Percentiles rank a stretch among this genome's conserved stretches.
Conservation (phyloP, 2,888 invertebrate genomes). For the Lithophane leautieri region DNA sequence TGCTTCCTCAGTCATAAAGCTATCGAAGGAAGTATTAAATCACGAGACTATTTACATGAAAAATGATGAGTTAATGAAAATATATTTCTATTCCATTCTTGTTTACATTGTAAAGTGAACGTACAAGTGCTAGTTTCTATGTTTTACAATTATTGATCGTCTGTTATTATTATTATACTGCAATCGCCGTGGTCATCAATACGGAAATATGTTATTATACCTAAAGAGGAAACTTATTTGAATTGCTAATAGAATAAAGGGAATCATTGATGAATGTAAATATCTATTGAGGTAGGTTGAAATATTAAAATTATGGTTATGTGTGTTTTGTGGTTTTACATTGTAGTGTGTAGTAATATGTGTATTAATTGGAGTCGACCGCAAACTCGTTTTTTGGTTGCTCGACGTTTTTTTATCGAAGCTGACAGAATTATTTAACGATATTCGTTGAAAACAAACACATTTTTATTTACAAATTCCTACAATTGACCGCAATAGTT, state of each 20-base stretch:
- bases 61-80: slow-evolving; percentile 65
- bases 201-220: slow-evolving; percentile 60
- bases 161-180: slow-evolving; percentile 51
- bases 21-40: slow-evolving; percentile 59
- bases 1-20: slow-evolving; percentile 58
- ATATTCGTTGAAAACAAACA: not conserved
- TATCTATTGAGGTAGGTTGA: slow-evolving; percentile 53
- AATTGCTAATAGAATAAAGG: slow-evolving; percentile 56
- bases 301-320: slow-evolving; percentile 17
- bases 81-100: slow-evolving; percentile 60
- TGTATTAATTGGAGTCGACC: slow-evolving; percentile 6
- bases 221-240: slow-evolving; percentile 60
- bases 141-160: slow-evolving; percentile 60
- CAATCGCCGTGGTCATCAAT: slow-evolving; percentile 53
- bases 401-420: not conserved
- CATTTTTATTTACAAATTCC: not conserved
- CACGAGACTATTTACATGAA: slow-evolving; percentile 60
- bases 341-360: not conserved
- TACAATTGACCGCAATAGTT: slow-evolving; percentile 4
- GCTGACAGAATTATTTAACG: not conserved
- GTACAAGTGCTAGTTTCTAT: slow-evolving; percentile 24
- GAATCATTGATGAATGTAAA: slow-evolving; percentile 32
- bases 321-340: slow-evolving; percentile 6
- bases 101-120: slow-evolving; percentile 57
- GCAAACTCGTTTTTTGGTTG: not conserved